Base-by-base conservation (phyloP, 2,888 invertebrate species). In the Zele albiditarsus region DNA sequence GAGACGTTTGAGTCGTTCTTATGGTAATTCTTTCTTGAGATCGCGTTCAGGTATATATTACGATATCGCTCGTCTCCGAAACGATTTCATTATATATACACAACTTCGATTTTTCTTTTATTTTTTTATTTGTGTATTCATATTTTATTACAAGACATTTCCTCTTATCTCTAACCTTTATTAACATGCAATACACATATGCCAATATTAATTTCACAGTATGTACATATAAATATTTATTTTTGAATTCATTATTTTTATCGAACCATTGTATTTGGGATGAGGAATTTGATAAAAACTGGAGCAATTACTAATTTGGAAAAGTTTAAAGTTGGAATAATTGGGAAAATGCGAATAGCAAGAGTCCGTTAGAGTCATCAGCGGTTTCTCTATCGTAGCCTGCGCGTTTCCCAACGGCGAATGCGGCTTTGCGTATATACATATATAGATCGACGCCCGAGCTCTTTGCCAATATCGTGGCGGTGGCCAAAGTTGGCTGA, bases 1-100 rank as follows among this genome's bases (percentile, higher is more conserved):
- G 75, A 75, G 75, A 72, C 71, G 71, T 68, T 75, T 60, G 71
- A 75, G 74, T 75, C 71, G 74, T 75, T 75, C 63, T 71, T 75
- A 75, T 75, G 75, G 75, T 71, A 75, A 75, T 75, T 72, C 49
- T 58, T 53, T 60, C 67, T 63, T 14, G 49, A 58, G 58, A 72
- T 62, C 66, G 65, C 65, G 71, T 72, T 63, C 49, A 62, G 28
- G 68, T 23, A 53, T 53, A 71, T 75, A 68, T 75, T 75, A 71
- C 71, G 71, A 75, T 71, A 31, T 65, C 65, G 66, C 27, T 71
- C 60, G 42, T 6, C 58, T 33, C 53, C 33, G 6, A n/a, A 63
- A 75, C 71, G 62, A 38, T 75, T 75, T 72, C 75, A 75, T 75
- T 75, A 71, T 8, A 27, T 31, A 63, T 57, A 53, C 58, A 23